Percentiles rank a stretch among this genome's conserved stretches.
phyloP scores from a whole-genome alignment of 2,888 invertebrate species.

The Noctua janthina region DNA sequence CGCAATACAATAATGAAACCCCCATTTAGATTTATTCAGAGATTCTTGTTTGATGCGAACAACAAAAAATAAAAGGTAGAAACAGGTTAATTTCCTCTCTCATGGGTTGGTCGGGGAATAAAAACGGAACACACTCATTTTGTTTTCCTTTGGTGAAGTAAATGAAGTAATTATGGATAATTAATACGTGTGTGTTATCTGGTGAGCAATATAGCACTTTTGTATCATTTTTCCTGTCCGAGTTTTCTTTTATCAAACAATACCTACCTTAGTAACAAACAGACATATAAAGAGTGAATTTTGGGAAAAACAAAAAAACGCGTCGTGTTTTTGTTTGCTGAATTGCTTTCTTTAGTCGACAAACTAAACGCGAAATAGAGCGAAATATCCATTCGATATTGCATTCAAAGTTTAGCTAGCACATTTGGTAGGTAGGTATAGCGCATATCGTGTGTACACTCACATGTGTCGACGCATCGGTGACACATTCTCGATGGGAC shows the following conservation, averaged over 20 bases:
- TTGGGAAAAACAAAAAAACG: neutral
- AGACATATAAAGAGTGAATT: neutral
- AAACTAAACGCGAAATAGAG: conserved; percentile 7
- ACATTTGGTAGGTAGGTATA: conserved; percentile 14
- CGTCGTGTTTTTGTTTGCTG: conserved; percentile 6
- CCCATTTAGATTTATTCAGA: conserved; percentile 58
- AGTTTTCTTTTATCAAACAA: conserved; percentile 16
- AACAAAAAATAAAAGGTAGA: conserved; percentile 46
- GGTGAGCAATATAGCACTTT: conserved; percentile 25
- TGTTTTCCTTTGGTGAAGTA: conserved; percentile 31
- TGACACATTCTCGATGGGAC: conserved; percentile 79
- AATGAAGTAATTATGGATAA: conserved; percentile 44
- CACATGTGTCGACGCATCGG: conserved; percentile 74
- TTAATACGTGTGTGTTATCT: conserved; percentile 30
- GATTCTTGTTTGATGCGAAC: conserved; percentile 39
- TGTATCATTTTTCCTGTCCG: conserved; percentile 2
- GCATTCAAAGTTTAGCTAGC: conserved; percentile 21
- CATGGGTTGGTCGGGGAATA: conserved; percentile 17
- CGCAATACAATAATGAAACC: conserved; percentile 56
- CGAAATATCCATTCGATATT: conserved; percentile 32
- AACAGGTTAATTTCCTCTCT: conserved; percentile 46
- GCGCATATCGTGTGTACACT: conserved; percentile 65
- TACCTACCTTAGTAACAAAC: neutral
- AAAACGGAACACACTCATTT: conserved; percentile 27
- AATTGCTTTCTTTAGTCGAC: conserved; percentile 19